These are phyloP conservation scores for Penaeus indicus DNA, from an alignment of 1,140 invertebrate genomes.

Conservation along the genomic window DNA sequence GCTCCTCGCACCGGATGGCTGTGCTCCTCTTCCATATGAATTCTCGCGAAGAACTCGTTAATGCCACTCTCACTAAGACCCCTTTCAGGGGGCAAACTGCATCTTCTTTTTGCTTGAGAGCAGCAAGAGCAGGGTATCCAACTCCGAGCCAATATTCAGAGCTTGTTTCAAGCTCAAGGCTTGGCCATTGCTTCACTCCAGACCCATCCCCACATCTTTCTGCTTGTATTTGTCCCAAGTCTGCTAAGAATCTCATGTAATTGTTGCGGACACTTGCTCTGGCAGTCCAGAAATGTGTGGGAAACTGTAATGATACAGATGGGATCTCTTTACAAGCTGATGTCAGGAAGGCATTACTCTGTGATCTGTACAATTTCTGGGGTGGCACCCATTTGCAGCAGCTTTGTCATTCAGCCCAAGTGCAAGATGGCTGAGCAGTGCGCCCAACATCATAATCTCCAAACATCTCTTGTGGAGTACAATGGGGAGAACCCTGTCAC, in stretches of 20 bases:
- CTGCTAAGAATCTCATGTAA: slow-evolving; percentile 81
- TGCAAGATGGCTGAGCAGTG: slow-evolving; percentile 89
- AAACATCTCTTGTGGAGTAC: slow-evolving; percentile 76
- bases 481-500: slow-evolving; percentile 92
- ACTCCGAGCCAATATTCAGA: slow-evolving; percentile 94
- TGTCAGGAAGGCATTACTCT: slow-evolving; percentile 77
- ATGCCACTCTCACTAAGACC: slow-evolving; percentile 93
- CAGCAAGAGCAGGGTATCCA: slow-evolving; percentile 94
- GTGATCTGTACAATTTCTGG: slow-evolving; percentile 73
- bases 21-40: slow-evolving; percentile 94
- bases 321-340: slow-evolving; percentile 85
- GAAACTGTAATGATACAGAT: slow-evolving; percentile 94
- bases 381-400: slow-evolving; percentile 87
- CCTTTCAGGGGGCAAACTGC: slow-evolving; percentile 93
- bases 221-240: slow-evolving; percentile 95
- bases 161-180: slow-evolving; percentile 85
- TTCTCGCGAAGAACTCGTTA: slow-evolving; percentile 92
- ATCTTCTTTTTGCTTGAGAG: slow-evolving; percentile 97
- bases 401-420: slow-evolving; percentile 91
- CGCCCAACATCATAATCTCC: slow-evolving; percentile 86
- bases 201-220: slow-evolving; percentile 97
- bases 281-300: slow-evolving; percentile 98
- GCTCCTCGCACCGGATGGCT: slow-evolving; percentile 88
- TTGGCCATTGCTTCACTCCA: slow-evolving; percentile 95
- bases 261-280: slow-evolving; percentile 92